A percentile compares a stretch with the other conserved stretches of the same genome.
phyloP scores from a whole-genome alignment of 2,797 vertebrate genomes.

The Phoeniculus purpureus region DNA sequence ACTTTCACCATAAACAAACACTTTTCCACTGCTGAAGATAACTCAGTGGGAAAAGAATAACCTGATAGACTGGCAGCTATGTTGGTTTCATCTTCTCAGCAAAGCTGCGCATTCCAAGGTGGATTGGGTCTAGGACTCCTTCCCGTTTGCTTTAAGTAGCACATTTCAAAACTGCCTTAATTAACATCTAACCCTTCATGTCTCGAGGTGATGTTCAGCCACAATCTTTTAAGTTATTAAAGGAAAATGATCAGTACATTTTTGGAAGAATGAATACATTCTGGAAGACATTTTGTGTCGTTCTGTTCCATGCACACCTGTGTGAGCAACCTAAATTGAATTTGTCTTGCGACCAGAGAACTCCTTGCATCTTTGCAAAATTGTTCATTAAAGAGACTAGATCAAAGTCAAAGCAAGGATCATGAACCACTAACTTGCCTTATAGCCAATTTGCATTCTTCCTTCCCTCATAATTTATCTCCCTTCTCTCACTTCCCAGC shows the following conservation, averaged over 20 bases:
- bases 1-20: background rate
- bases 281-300: background rate
- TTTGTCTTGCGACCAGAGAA: slow-evolving; percentile 30
- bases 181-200: background rate
- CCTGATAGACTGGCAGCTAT: background rate
- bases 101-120: background rate
- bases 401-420: slow-evolving; percentile 59
- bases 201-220: background rate
- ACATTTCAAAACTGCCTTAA: slow-evolving; percentile 12
- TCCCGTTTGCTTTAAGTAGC: background rate
- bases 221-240: background rate
- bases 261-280: background rate
- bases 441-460: slow-evolving; percentile 52
- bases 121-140: background rate
- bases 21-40: background rate
- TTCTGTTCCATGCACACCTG: slow-evolving; percentile 30
- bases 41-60: background rate
- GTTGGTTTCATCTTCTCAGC: background rate
- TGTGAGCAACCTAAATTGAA: background rate
- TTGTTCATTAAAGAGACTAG: slow-evolving; percentile 39
- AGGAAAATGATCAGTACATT: background rate
- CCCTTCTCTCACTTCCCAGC: slow-evolving; percentile 13
- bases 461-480: slow-evolving; percentile 40
- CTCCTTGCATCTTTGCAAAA: slow-evolving; percentile 19
- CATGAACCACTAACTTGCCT: slow-evolving; percentile 41